Evolutionary conservation across 2,888 invertebrate genomes (phyloP), one percentile per base, ranked within the genome.

Genomic region (Molanna angustata): DNA sequence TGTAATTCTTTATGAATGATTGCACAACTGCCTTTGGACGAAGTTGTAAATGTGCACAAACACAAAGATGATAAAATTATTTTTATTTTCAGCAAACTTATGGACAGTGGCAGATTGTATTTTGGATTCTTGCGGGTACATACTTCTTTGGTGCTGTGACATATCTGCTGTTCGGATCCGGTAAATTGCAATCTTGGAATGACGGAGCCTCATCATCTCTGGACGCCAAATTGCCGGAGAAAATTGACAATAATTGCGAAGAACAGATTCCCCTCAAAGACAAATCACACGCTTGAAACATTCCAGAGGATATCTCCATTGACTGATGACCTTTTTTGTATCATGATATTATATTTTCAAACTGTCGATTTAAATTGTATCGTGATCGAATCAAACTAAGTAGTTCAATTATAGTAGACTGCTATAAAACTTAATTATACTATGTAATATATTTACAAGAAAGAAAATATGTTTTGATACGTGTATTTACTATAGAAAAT

Each of bases 71-170:
- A 27, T 27, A 27, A 27, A n/a, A n/a, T 27, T 7, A 27, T 27
- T 27, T 27, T 27, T 27, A 27, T 33, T 69, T 65, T 1, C 68
- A 85, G 85, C 84, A 87, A 73, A 85, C 85, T 0, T 86, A 85
- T 62, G 80, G 78, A 17, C 85, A 85, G 64, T 93, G 93, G 92
- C 83, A 81, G 66, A 83, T 84, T 50, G 87, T 92, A 0, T 93
- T 93, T 70, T 86, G 86, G 80, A 86, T 91, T 43, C 70, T 92
- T 14, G 85, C 86, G 0, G 80, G 70, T 2, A 84, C 86, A 0
- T 92, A 92, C 67, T 69, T 82, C 1, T 64, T 77, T 1, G 90
- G 89, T 0, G 84, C 86, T 0, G 42, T 83, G 0, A 69, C 77
- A 31, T 90, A 83, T 70, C 69, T 82, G 9, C 48, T 76, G 22